These are phyloP conservation scores for Halictus ligatus DNA, from an alignment of 2,888 invertebrate genomes.

Conservation along the genomic window DNA sequence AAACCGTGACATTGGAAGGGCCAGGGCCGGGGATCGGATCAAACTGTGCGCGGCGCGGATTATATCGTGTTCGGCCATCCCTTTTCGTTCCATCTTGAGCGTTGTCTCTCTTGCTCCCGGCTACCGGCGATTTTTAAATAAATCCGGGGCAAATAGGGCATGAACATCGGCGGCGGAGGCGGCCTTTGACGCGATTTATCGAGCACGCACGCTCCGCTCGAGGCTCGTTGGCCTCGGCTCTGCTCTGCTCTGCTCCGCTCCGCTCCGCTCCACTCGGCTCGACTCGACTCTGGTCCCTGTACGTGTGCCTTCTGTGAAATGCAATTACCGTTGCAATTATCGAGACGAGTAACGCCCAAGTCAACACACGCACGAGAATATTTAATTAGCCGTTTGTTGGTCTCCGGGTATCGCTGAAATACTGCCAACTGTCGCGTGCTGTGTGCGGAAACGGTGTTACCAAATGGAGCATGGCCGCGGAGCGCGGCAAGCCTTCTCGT, in stretches of 20 bases:
- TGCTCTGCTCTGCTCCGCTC: not conserved
- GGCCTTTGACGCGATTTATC: slow-evolving; percentile 66
- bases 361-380: slow-evolving; percentile 42
- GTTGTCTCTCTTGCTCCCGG: not conserved
- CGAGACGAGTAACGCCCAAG: slow-evolving; percentile 56
- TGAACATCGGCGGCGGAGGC: slow-evolving; percentile 38
- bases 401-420: slow-evolving; percentile 7
- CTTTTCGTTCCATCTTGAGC: not conserved
- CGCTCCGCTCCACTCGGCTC: not conserved
- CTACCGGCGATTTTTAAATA: slow-evolving; percentile 42
- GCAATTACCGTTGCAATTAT: slow-evolving; percentile 66
- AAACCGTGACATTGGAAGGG: slow-evolving; percentile 28
- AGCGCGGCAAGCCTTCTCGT: not conserved
- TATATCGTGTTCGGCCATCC: not conserved
- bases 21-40: not conserved
- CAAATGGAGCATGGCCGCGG: slow-evolving; percentile 11
- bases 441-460: slow-evolving; percentile 3
- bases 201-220: slow-evolving; percentile 35
- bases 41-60: not conserved
- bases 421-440: not conserved
- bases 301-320: slow-evolving; percentile 40
- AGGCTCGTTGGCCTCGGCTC: slow-evolving; percentile 2
- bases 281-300: not conserved
- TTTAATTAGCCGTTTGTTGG: slow-evolving; percentile 47
- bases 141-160: slow-evolving; percentile 51